Evolutionary conservation across 2,113 vertebrate genomes (phyloP).

Genomic region (Phoxinus phoxinus): DNA sequence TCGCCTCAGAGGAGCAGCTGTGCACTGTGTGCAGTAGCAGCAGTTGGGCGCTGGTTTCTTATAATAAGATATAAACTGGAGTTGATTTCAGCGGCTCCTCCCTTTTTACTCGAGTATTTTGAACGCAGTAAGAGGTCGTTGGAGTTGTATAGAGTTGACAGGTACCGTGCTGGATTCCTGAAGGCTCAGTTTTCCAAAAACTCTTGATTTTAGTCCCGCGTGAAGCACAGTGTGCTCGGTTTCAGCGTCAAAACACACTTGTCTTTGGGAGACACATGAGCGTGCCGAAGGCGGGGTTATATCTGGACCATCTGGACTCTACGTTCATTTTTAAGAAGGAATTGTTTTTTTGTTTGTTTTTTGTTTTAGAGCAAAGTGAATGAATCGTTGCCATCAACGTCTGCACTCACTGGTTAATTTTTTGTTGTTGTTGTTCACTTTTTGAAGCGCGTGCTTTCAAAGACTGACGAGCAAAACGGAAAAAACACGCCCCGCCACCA

Average conservation of each 20-base stretch:
- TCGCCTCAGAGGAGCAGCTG: neutral
- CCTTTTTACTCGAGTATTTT: neutral
- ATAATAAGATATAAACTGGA: slow-evolving; percentile 18
- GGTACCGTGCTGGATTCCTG: neutral
- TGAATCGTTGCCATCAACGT: neutral
- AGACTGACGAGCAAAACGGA: neutral
- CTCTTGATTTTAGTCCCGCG: neutral
- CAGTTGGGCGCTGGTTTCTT: slow-evolving; percentile 31
- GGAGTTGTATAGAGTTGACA: neutral
- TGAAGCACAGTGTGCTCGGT: neutral
- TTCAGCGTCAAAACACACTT: neutral
- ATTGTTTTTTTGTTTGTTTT: no score
- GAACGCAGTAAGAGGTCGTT: neutral
- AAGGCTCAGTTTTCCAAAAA: neutral
- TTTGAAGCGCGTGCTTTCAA: neutral
- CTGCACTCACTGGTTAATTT: neutral
- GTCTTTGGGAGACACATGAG: neutral
- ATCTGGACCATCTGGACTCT: slow-evolving; percentile 14
- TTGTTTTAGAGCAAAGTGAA: neutral
- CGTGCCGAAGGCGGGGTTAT: slow-evolving; percentile 53
- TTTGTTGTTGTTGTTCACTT: neutral
- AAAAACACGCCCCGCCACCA: neutral
- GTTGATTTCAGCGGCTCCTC: slow-evolving; percentile 28
- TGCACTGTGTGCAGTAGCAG: neutral
- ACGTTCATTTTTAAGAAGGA: neutral